phyloP scores from a whole-genome alignment of 2,888 invertebrate genomes.

The Cryptus armator region DNA sequence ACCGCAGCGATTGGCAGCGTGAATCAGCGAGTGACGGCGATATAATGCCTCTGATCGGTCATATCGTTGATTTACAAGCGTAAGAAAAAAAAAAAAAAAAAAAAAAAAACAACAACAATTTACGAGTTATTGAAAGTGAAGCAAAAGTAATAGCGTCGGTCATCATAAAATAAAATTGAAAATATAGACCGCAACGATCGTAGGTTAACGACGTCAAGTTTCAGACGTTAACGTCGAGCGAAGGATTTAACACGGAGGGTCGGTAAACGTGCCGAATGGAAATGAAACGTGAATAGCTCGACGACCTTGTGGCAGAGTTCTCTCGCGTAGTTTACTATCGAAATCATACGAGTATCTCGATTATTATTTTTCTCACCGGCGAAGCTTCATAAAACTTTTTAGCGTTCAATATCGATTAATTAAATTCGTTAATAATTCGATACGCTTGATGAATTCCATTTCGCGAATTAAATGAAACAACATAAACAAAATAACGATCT shows the following conservation, averaged over 20 bases:
- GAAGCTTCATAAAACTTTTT: background rate
- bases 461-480: background rate
- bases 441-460: background rate
- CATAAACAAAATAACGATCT: background rate
- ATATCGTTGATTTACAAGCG: background rate
- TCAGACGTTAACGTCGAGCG: background rate
- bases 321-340: background rate
- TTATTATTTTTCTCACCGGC: background rate
- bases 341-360: background rate
- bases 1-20: background rate
- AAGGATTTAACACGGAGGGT: background rate
- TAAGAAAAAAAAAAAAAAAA: background rate
- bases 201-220: background rate
- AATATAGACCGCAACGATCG: background rate
- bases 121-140: conserved; percentile 47
- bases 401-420: background rate
- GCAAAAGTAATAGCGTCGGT: conserved; percentile 61
- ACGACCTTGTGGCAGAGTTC: background rate
- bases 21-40: background rate
- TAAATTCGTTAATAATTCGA: background rate
- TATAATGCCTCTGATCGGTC: conserved; percentile 15
- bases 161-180: conserved; percentile 39
- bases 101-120: background rate
- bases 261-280: background rate
- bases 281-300: background rate